phyloP scores from a whole-genome alignment of 2,888 invertebrate species.

The Caenorhabditis imperialis region DNA sequence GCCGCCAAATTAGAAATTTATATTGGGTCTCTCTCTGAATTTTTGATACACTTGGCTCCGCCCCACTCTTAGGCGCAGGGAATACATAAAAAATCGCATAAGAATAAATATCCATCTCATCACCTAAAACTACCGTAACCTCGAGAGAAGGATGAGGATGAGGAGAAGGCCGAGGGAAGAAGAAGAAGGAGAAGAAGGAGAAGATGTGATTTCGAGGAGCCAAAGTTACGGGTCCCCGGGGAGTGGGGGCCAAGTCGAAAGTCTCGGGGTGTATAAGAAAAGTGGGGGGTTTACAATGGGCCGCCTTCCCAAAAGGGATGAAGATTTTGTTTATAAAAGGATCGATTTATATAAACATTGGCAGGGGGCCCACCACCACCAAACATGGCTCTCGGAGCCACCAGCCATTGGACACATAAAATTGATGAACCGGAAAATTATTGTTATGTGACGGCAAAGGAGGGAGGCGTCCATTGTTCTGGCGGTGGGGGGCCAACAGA shows the following conservation, averaged over 20 bases:
- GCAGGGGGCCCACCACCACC: not conserved
- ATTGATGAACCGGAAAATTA: conserved; percentile 54
- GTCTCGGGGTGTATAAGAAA: conserved; percentile 40
- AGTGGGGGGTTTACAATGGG: conserved; percentile 16
- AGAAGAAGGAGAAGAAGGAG: conserved; percentile 14
- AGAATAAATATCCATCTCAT: conserved; percentile 43
- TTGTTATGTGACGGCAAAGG: conserved; percentile 11
- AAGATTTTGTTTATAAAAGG: conserved; percentile 44
- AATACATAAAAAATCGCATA: conserved; percentile 17
- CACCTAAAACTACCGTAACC: conserved; percentile 52
- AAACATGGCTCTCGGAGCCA: not conserved
- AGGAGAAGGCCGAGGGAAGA: not conserved
- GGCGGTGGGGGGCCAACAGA: not conserved
- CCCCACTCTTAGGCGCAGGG: not conserved
- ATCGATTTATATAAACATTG: conserved; percentile 45
- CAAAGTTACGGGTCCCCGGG: conserved; percentile 48
- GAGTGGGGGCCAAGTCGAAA: conserved; percentile 16
- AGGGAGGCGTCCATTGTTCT: conserved; percentile 23
- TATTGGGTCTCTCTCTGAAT: conserved; percentile 35
- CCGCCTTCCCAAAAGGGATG: conserved; percentile 2
- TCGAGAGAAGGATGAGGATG: conserved; percentile 2
- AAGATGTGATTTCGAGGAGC: conserved; percentile 49
- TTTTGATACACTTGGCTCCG: conserved; percentile 5
- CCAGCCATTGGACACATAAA: conserved; percentile 30
- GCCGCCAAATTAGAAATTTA: conserved; percentile 44